phyloP scores from a whole-genome alignment of 1,140 invertebrate species.

The Orius insidiosus region DNA sequence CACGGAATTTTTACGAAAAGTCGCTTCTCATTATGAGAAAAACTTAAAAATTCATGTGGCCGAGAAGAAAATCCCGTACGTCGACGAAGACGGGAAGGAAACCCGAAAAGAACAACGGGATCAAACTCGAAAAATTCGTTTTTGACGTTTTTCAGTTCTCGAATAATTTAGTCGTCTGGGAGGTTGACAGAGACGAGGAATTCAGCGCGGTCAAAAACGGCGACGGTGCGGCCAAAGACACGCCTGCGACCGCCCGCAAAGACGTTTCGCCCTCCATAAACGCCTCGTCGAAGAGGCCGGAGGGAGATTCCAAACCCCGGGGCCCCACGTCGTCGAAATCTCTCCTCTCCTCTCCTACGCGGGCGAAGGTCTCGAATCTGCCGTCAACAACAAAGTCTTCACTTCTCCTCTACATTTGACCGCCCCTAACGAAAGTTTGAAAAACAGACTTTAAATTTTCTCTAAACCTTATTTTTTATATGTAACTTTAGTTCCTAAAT shows the following conservation, averaged over 20 bases:
- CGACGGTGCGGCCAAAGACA: constrained; percentile 72
- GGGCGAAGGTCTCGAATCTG: constrained; percentile 59
- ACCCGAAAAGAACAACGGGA: constrained; percentile 77
- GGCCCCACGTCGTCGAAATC: constrained; percentile 66
- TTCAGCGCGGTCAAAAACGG: constrained; percentile 96
- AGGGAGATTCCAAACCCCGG: constrained; percentile 40
- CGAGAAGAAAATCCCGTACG: constrained; percentile 90
- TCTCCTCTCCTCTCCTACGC: constrained; percentile 81
- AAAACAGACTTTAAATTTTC: too few relatives aligned
- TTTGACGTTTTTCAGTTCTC: constrained; percentile 96
- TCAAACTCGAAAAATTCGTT: constrained; percentile 98
- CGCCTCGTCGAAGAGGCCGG: constrained; percentile 70
- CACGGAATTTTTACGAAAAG: constrained; percentile 56
- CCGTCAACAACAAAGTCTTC: constrained; percentile 49
- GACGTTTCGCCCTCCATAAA: constrained; percentile 67
- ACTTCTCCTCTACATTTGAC: constrained; percentile 42
- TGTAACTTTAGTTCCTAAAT: too few relatives aligned
- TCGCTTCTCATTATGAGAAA: constrained; percentile 42
- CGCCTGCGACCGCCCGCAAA: constrained; percentile 64
- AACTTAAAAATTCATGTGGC: constrained; percentile 83
- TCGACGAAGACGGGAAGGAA: constrained; percentile 58
- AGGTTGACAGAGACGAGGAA: constrained; percentile 81
- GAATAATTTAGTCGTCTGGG: constrained; percentile 80
- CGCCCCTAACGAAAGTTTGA: constrained; percentile 15
- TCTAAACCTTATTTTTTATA: too few relatives aligned